phyloP scores from a whole-genome alignment of 2,888 invertebrate genomes.

The Mellilla xanthometata region DNA sequence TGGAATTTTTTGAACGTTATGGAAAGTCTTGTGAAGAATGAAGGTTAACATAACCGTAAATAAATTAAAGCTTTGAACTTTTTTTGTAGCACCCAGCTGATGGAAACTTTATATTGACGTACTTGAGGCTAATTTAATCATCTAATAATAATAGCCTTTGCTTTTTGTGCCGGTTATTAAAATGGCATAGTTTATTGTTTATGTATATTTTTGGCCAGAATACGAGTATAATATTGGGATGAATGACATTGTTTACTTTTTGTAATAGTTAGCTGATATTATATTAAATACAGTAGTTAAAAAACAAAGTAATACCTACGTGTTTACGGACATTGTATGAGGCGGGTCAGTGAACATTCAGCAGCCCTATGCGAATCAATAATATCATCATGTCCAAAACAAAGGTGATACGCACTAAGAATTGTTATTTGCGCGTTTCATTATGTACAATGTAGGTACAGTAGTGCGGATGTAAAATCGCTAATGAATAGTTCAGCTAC shows the following conservation, averaged over 20 bases:
- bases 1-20: too few relatives aligned
- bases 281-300: too few relatives aligned
- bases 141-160: neutral
- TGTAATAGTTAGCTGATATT: too few relatives aligned
- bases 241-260: too few relatives aligned
- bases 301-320: too few relatives aligned
- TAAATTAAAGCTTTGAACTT: neutral
- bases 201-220: too few relatives aligned
- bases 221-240: too few relatives aligned
- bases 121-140: conserved; percentile 11
- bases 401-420: neutral
- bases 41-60: conserved; percentile 2
- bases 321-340: too few relatives aligned
- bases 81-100: conserved; percentile 4
- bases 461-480: conserved; percentile 24
- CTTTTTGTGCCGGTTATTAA: conserved; percentile 5
- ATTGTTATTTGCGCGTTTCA: conserved; percentile 24
- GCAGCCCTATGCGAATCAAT: conserved; percentile 1
- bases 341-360: neutral
- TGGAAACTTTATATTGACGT: conserved; percentile 16
- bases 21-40: too few relatives aligned
- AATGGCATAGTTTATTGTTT: neutral
- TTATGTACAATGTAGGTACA: conserved; percentile 11
- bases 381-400: conserved; percentile 1
- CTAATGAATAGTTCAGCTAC: conserved; percentile 22